Evolutionary conservation across 2,113 vertebrate genomes (phyloP).

Genomic region (Oxygymnocypris stewartii): DNA sequence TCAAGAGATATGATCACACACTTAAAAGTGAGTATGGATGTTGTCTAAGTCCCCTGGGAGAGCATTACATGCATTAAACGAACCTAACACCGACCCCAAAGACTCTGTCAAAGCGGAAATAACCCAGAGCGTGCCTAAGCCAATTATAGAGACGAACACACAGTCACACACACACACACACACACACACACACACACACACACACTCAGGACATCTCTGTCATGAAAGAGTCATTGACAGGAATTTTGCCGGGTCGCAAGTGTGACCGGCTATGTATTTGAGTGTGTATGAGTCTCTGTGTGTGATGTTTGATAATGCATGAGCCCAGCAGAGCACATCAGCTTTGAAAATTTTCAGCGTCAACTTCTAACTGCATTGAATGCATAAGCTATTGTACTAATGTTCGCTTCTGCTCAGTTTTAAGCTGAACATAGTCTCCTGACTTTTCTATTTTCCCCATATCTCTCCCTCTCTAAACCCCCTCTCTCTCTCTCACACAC

Average conservation of each 20-base stretch:
- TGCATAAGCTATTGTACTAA: conserved; percentile 35
- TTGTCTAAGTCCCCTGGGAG: conserved; percentile 33
- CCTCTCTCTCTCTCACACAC: background rate
- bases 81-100: conserved; percentile 23
- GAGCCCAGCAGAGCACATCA: conserved; percentile 18
- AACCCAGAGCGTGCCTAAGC: conserved; percentile 39
- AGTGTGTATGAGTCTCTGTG: conserved; percentile 8
- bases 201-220: conserved; percentile 36
- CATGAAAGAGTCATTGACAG: conserved; percentile 30
- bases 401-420: background rate
- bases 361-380: conserved; percentile 42
- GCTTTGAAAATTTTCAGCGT: conserved; percentile 13
- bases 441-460: conserved; percentile 10
- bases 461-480: background rate
- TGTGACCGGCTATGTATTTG: conserved; percentile 16
- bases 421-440: conserved; percentile 30
- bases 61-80: conserved; percentile 23
- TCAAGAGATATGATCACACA: background rate
- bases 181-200: conserved; percentile 42
- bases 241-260: conserved; percentile 14
- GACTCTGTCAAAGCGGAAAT: conserved; percentile 33
- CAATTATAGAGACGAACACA: conserved; percentile 44
- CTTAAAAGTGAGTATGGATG: conserved; percentile 26
- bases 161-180: conserved; percentile 25
- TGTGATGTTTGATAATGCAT: conserved; percentile 37